Conservation (phyloP, 2,113 vertebrate genomes). For the Furnarius figulus region DNA sequence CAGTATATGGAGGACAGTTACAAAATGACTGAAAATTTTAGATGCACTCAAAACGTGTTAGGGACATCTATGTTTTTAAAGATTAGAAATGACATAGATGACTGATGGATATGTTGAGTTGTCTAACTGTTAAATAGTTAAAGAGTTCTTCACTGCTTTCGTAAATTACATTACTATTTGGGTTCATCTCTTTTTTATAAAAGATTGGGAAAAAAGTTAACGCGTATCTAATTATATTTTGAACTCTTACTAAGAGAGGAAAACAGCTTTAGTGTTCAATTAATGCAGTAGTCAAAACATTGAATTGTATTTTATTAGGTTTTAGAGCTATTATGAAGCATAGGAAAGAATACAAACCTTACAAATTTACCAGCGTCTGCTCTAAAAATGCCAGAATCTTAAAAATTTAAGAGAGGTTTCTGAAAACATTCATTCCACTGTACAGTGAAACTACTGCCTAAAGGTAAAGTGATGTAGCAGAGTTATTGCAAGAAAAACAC, state of each 20-base stretch:
- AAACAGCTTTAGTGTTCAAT: constrained; percentile 7
- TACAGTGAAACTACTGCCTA: constrained; percentile 16
- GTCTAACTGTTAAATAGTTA: background rate
- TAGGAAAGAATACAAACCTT: constrained; percentile 4
- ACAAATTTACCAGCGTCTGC: constrained; percentile 3
- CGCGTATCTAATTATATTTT: background rate
- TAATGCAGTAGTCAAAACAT: constrained; percentile 4
- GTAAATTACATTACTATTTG: background rate
- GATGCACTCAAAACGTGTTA: background rate
- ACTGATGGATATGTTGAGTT: background rate
- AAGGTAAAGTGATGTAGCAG: constrained; percentile 28
- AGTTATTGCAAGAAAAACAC: constrained; percentile 26
- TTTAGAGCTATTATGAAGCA: background rate
- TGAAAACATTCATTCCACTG: background rate
- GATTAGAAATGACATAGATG: background rate
- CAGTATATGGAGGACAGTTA: background rate
- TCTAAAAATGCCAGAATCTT: constrained; percentile 33
- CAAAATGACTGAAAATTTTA: background rate
- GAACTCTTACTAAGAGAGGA: background rate
- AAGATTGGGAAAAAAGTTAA: background rate
- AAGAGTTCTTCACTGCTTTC: background rate
- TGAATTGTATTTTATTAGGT: constrained; percentile 10
- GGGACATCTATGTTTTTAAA: background rate
- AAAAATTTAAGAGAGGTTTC: constrained; percentile 31
- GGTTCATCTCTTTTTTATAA: background rate